phyloP scores from a whole-genome alignment of 1,140 invertebrate genomes.

The Mactra quadrangularis region DNA sequence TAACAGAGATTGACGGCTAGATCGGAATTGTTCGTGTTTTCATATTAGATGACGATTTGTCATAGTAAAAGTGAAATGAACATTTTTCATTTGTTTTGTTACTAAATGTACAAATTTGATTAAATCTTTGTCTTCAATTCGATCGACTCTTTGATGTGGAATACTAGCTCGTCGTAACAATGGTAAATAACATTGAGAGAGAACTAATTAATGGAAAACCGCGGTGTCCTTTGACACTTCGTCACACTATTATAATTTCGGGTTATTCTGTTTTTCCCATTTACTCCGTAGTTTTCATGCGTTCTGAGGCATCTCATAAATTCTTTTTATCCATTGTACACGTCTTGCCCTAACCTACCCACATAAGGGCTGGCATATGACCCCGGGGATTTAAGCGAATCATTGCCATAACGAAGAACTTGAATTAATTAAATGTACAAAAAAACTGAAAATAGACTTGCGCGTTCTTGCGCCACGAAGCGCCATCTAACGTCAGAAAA shows the following conservation, averaged over 20 bases:
- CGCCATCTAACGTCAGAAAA: no score
- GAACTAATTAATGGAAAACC: slow-evolving; percentile 60
- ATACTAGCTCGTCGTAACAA: slow-evolving; percentile 48
- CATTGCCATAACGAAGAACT: slow-evolving; percentile 15
- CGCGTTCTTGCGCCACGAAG: no score
- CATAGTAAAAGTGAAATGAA: slow-evolving; percentile 55
- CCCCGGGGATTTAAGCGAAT: slow-evolving; percentile 9
- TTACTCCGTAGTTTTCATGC: slow-evolving; percentile 31
- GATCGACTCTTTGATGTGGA: slow-evolving; percentile 54
- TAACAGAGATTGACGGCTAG: slow-evolving; percentile 22
- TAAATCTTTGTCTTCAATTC: slow-evolving; percentile 62
- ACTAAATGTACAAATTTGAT: slow-evolving; percentile 64
- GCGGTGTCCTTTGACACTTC: slow-evolving; percentile 51
- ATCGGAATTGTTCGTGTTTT: slow-evolving; percentile 56
- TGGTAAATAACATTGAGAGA: slow-evolving; percentile 53
- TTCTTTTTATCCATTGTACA: slow-evolving; percentile 58
- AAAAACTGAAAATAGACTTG: neutral
- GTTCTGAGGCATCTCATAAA: slow-evolving; percentile 19
- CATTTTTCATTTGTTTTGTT: slow-evolving; percentile 62
- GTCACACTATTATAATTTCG: slow-evolving; percentile 48
- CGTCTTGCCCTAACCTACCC: slow-evolving; percentile 10
- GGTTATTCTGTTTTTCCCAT: slow-evolving; percentile 54
- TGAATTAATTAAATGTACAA: slow-evolving; percentile 53
- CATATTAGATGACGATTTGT: slow-evolving; percentile 60
- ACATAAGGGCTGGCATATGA: slow-evolving; percentile 32